phyloP scores from a whole-genome alignment of 2,888 invertebrate species.

The Netelia fuscicornis region DNA sequence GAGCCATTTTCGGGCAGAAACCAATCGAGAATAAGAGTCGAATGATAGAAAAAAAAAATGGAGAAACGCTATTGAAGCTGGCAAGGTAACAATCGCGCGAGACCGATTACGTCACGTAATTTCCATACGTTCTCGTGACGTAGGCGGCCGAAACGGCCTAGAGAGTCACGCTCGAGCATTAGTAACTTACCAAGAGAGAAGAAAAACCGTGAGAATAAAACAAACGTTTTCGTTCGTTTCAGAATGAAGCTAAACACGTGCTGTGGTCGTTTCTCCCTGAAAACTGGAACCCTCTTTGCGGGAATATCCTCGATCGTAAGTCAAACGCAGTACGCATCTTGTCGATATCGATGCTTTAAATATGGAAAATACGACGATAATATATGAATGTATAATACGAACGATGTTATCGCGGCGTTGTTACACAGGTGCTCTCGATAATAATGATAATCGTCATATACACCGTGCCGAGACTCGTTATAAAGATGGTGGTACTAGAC shows the following conservation, averaged over 20 bases:
- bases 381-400: no score
- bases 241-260: slow-evolving; percentile 88
- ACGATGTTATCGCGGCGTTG: slow-evolving; percentile 15
- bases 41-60: background rate
- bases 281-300: slow-evolving; percentile 91
- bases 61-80: slow-evolving; percentile 54
- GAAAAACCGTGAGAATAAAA: background rate
- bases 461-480: slow-evolving; percentile 87
- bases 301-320: slow-evolving; percentile 90
- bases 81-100: slow-evolving; percentile 54
- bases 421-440: slow-evolving; percentile 88
- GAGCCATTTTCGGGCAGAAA: background rate
- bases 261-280: slow-evolving; percentile 90
- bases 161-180: background rate
- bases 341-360: no score
- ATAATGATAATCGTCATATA: slow-evolving; percentile 90
- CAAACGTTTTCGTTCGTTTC: slow-evolving; percentile 57
- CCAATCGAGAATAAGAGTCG: background rate
- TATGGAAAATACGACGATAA: no score
- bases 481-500: slow-evolving; percentile 92
- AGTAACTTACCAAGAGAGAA: background rate
- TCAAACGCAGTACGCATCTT: slow-evolving; percentile 54
- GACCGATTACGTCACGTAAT: slow-evolving; percentile 48
- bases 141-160: slow-evolving; percentile 27
- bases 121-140: slow-evolving; percentile 54